Base-by-base conservation (phyloP, 1,140 invertebrate species). In the Meloidogyne chitwoodi region DNA sequence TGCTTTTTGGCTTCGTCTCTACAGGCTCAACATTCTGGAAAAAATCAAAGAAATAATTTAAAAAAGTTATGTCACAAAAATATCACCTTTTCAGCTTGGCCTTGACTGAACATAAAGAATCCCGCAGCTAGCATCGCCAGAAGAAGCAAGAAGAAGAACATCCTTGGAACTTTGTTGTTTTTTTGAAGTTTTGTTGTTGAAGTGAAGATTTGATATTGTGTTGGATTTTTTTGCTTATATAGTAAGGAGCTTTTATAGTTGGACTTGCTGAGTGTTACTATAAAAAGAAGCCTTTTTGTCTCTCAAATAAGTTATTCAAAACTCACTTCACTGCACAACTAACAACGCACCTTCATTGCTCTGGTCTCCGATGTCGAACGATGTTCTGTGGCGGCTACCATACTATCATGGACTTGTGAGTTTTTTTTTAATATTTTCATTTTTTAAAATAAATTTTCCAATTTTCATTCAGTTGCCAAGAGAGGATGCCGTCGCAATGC, bases 391-490 rank as follows among this genome's bases (percentile, higher is more conserved):
- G 68, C 12, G 22, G 27, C 19, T 69, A 56, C 68, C 68, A 5
- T 41, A 41, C 38, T 41, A 41, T 12, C 38, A 41, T 41, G 38
- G 38, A 12, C 38, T 41, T 41, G 38, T 41, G 12, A 12, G 12
- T 41, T 41, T 41, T 14, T n/a, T 1, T 41, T 1, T 12, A 41
- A 10, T 41, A 12, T 41, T 10, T 67, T 67, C 41, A n/a, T 34
- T 34, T 3, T 12, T 14, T 22, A 26, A 38, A 24, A 27, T 34
- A 11, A 31, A 68, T 10, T 68, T 68, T 19, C 64, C 4, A 27
- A 4, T 5, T 66, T 66, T 66, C 44, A n/a, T 67, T 67, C 10
- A 67, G 67, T 78, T 79, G 77, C 80, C 80, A 16, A 10, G 80
- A 2, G 77, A 79, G 12, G 77, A 79, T 22, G 48, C 82, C 31